Base-by-base conservation (phyloP, 2,797 vertebrate genomes). In the Spinibarbus caldwelli region DNA sequence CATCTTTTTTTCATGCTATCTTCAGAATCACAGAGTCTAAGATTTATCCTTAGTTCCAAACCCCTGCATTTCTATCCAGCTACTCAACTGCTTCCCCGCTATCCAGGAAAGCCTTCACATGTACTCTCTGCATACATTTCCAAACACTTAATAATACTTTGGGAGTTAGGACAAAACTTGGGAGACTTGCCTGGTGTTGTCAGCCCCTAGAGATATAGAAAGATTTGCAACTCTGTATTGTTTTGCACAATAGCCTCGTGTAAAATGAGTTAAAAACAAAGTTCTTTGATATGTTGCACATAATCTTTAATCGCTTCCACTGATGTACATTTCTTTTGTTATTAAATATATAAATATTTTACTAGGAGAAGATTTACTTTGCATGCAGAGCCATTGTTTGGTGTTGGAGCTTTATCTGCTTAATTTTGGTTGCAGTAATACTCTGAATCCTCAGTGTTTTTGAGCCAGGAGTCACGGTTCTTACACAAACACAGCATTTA, bases 271-370 rank as follows among this genome's bases (percentile, higher is more conserved):
- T 66, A 19, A 49, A 64, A 66, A 66, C 59, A 41, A 84, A 70
- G 64, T n/a, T 67, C 62, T 52, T 54, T 78, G 36, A 78, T 68
- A 83, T 57, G 36, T 57, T 71, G 66, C 34, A 38, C 12, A 10
- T 43, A 71, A 52, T 81, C 79, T 43, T 54, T 68, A 68, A 78
- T 78, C 59, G 6, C 29, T 72, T 82, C 54, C 23, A 43, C 73
- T 54, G 66, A 82, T 80, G 45, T 80, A 76, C 54, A 66, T n/a
- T 54, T n/a, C 66, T 88, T 66, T 62, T 34, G 38, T 76, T 73
- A 4, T n/a, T 64, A 38, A 77, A 76, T 67, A 49, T 76, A 77
- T 83, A 67, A 77, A 83, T 77, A 76, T 82, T 78, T 81, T 43
- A 85, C 80, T 54, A 67, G 17, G 73, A 78, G 71, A 78, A 29